phyloP scores from a whole-genome alignment of 2,113 vertebrate species.

The Leptodactylus fuscus region DNA sequence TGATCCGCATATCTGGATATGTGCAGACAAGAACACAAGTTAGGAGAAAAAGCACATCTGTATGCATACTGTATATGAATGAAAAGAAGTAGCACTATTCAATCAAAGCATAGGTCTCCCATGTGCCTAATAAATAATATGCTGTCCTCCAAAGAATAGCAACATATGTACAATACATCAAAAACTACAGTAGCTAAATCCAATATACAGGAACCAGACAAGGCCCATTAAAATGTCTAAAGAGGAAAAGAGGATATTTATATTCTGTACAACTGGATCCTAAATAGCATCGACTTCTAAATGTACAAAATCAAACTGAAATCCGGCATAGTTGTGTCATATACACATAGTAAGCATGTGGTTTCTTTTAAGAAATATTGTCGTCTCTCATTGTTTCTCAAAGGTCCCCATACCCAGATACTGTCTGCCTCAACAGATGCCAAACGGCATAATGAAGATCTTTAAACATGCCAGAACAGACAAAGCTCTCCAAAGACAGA shows the following conservation, averaged over 20 bases:
- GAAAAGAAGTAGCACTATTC: background rate
- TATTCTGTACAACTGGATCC: background rate
- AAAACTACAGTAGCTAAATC: background rate
- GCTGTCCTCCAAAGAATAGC: background rate
- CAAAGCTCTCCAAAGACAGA: background rate
- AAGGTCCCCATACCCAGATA: background rate
- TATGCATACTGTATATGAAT: background rate
- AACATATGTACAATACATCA: background rate
- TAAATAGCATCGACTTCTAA: background rate
- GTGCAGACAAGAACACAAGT: too few relatives aligned
- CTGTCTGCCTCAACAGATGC: background rate
- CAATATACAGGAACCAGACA: background rate
- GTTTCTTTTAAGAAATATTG: background rate
- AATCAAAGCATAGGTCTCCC: background rate
- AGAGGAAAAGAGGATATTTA: too few relatives aligned
- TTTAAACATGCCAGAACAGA: slow-evolving; percentile 1
- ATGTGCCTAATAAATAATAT: background rate
- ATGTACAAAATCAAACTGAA: background rate
- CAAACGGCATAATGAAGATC: background rate
- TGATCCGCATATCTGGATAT: too few relatives aligned
- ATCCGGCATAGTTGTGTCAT: background rate
- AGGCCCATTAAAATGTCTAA: background rate
- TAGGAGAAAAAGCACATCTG: too few relatives aligned
- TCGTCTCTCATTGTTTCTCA: background rate
- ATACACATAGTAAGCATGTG: background rate